Conservation (phyloP, 2,113 vertebrate genomes). For the Pterocles burchelli region DNA sequence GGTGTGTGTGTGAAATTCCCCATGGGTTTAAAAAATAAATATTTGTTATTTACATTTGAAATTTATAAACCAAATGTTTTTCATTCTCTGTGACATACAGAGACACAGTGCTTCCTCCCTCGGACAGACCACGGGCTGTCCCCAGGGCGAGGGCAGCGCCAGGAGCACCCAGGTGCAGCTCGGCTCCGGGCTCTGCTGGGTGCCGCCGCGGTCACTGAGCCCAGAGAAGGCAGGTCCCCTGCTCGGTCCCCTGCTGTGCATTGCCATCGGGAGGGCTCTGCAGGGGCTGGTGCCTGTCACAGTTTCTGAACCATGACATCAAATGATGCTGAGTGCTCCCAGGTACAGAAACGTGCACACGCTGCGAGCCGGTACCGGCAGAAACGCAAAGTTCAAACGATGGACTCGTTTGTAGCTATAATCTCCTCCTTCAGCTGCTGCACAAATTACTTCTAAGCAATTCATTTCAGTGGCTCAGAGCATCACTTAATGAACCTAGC, state of each 20-base stretch:
- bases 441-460: conserved; percentile 12
- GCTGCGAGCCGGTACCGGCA: fast-evolving
- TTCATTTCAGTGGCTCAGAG: conserved; percentile 7
- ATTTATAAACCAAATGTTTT: not conserved
- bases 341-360: fast-evolving
- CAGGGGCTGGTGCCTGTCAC: not conserved
- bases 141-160: not conserved
- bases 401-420: not conserved
- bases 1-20: not conserved
- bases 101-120: not conserved
- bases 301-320: not conserved
- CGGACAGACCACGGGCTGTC: no score
- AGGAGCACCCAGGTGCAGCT: no score
- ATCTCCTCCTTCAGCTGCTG: conserved; percentile 4
- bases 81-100: not conserved
- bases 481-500: not conserved
- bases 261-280: not conserved
- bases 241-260: fast-evolving
- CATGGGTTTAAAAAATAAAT: not conserved
- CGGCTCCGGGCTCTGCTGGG: fast-evolving
- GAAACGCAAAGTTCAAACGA: not conserved
- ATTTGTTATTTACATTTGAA: not conserved
- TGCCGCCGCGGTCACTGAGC: not conserved
- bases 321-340: not conserved
- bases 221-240: not conserved